Evolutionary conservation across 2,797 vertebrate genomes (phyloP).

Genomic region (Acropternis orthonyx): DNA sequence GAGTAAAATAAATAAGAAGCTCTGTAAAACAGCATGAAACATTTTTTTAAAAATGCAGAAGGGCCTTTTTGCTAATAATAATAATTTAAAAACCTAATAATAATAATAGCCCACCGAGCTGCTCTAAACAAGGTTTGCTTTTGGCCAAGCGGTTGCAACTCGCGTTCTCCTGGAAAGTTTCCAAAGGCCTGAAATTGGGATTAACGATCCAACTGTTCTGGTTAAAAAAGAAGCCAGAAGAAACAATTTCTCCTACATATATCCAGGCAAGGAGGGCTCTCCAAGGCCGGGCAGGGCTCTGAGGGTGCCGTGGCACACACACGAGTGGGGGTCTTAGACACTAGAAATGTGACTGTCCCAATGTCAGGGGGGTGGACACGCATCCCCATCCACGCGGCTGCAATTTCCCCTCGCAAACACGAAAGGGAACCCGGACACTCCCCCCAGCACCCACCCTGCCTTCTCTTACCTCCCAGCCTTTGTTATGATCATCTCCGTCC

Average conservation of each 20-base stretch:
- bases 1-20: background rate
- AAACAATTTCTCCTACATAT: background rate
- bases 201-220: conserved; percentile 41
- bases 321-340: background rate
- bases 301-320: background rate
- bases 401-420: background rate
- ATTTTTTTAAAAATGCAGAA: background rate
- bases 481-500: conserved; percentile 34
- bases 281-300: background rate
- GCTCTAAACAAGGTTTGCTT: background rate
- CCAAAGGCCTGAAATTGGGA: conserved; percentile 35
- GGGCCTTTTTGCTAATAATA: background rate
- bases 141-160: conserved; percentile 5
- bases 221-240: conserved; percentile 33
- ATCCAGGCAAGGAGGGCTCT: background rate
- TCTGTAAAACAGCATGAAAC: background rate
- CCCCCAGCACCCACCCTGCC: background rate
- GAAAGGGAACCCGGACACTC: background rate
- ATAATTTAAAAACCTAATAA: background rate
- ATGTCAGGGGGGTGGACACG: background rate
- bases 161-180: conserved; percentile 23
- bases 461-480: conserved; percentile 26
- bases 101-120: background rate
- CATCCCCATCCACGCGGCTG: background rate
- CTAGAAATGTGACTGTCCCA: fast-evolving